phyloP scores from a whole-genome alignment of 2,113 vertebrate species.

The Galemys pyrenaicus region DNA sequence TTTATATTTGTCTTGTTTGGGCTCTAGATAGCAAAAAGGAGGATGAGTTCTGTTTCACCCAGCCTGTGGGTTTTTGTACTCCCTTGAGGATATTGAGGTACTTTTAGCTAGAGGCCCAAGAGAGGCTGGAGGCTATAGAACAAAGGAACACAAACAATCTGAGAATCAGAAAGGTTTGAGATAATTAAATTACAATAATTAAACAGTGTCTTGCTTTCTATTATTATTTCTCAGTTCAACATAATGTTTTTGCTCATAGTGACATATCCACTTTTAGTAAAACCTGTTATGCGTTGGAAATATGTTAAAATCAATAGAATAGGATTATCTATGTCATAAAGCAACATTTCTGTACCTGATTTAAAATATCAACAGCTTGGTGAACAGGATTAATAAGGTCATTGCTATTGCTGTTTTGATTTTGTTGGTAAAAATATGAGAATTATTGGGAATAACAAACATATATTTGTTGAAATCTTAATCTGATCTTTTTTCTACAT shows the following conservation, averaged over 20 bases:
- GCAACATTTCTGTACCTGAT: background rate
- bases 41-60: background rate
- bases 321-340: background rate
- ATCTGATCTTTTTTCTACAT: background rate
- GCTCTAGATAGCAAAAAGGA: background rate
- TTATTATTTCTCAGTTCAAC: background rate
- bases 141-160: background rate
- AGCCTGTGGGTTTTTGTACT: background rate
- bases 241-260: background rate
- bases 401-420: background rate
- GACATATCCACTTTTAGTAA: background rate
- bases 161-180: background rate
- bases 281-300: background rate
- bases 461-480: background rate
- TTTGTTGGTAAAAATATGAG: background rate
- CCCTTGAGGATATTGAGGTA: background rate
- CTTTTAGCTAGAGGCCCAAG: background rate
- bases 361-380: background rate
- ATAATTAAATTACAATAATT: background rate
- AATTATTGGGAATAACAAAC: background rate
- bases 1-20: background rate
- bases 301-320: background rate
- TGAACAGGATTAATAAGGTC: background rate
- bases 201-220: background rate
- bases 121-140: background rate